phyloP scores from a whole-genome alignment of 1,140 invertebrate genomes.

The Drosophila kikkawai region DNA sequence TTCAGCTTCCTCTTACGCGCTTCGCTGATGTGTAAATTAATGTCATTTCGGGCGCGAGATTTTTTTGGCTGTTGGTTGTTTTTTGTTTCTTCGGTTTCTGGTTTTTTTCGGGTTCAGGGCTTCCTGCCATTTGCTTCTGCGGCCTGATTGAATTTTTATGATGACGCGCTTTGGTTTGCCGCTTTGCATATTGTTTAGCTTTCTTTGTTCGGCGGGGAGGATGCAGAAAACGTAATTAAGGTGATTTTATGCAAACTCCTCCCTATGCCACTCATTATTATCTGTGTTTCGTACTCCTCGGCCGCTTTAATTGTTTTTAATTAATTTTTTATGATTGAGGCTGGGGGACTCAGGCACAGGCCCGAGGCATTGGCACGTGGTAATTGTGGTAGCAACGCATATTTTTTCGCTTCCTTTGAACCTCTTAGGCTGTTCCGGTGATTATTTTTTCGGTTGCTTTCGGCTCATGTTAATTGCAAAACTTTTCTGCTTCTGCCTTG shows the following conservation, averaged over 20 bases:
- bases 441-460: conserved; percentile 50
- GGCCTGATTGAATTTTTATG: conserved; percentile 81
- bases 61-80: conserved; percentile 35
- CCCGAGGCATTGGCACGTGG: conserved; percentile 44
- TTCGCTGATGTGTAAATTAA: conserved; percentile 83
- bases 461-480: conserved; percentile 77
- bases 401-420: conserved; percentile 30
- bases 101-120: conserved; percentile 58
- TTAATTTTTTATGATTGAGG: conserved; percentile 73
- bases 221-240: conserved; percentile 77
- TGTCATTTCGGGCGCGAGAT: conserved; percentile 71
- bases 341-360: background rate
- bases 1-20: conserved; percentile 46
- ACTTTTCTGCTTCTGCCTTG: conserved; percentile 44
- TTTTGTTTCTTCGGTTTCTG: conserved; percentile 23
- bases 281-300: conserved; percentile 56
- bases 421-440: conserved; percentile 45
- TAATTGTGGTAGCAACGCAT: conserved; percentile 37
- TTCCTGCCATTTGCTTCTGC: conserved; percentile 56
- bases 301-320: conserved; percentile 79
- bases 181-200: conserved; percentile 61
- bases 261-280: conserved; percentile 57
- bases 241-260: conserved; percentile 77
- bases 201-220: conserved; percentile 34
- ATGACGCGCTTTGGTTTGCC: conserved; percentile 60